These are phyloP conservation scores for Sphyrna mokarran DNA, from an alignment of 2,113 vertebrate genomes.

Conservation along the genomic window DNA sequence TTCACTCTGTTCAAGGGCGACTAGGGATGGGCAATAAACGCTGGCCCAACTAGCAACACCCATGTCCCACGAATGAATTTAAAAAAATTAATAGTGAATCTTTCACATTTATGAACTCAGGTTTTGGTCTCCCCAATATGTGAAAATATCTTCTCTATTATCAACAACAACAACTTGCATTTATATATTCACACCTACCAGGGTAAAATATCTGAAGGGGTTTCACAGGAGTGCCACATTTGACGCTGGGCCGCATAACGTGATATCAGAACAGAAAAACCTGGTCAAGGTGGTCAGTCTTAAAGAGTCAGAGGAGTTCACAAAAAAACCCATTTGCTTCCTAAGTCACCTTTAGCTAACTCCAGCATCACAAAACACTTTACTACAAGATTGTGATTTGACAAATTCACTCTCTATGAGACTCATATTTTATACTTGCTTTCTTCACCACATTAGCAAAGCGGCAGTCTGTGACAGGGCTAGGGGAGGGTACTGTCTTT, in stretches of 20 bases:
- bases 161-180: neutral
- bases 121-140: neutral
- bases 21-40: too few species aligned
- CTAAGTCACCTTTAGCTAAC: neutral
- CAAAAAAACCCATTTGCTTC: neutral
- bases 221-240: neutral
- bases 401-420: neutral
- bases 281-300: neutral
- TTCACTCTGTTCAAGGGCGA: too few species aligned
- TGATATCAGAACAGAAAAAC: neutral
- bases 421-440: neutral
- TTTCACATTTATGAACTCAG: neutral
- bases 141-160: neutral
- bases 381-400: neutral
- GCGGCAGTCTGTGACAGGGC: neutral
- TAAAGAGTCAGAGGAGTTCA: neutral
- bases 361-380: neutral
- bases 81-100: neutral
- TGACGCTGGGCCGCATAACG: neutral
- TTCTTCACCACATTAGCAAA: neutral
- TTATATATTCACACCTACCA: neutral
- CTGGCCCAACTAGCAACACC: too few species aligned
- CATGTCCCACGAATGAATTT: too few species aligned
- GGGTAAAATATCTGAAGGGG: neutral
- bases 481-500: neutral